These are phyloP conservation scores for Lethenteron reissneri DNA, from an alignment of 2,113 vertebrate genomes.

Conservation along the genomic window DNA sequence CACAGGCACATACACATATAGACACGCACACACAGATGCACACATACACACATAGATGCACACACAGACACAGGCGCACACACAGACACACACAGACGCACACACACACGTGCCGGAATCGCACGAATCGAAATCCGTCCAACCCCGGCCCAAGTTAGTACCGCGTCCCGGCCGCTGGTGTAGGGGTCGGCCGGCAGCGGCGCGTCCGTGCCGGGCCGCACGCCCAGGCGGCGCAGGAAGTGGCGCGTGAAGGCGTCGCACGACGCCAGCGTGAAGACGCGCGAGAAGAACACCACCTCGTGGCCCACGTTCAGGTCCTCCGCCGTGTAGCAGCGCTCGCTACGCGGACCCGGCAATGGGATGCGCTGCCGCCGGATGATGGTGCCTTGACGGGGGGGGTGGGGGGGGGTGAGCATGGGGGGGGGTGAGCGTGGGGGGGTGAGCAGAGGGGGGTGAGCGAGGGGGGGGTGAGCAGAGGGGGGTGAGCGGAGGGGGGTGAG, in stretches of 20 bases:
- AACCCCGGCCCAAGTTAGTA: conserved; percentile 13
- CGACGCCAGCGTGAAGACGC: conserved; percentile 38
- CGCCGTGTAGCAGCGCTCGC: conserved; percentile 51
- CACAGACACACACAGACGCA: too few relatives aligned
- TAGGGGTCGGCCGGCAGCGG: conserved; percentile 41
- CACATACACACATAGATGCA: too few relatives aligned
- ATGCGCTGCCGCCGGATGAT: conserved; percentile 47
- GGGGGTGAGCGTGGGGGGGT: not conserved
- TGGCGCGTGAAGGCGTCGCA: conserved; percentile 56
- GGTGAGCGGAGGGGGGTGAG: not conserved
- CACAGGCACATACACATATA: too few relatives aligned
- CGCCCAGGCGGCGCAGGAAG: conserved; percentile 49
- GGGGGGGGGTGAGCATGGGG: not conserved
- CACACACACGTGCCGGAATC: not conserved
- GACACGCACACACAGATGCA: too few relatives aligned
- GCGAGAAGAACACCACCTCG: conserved; percentile 41
- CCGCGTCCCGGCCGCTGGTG: conserved; percentile 27
- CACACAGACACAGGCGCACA: too few relatives aligned
- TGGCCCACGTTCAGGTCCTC: conserved; percentile 53
- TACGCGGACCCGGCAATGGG: conserved; percentile 42
- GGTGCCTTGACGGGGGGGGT: conserved; percentile 27
- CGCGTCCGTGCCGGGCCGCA: conserved; percentile 26
- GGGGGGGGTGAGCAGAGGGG: not conserved
- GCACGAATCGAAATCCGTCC: conserved; percentile 8
- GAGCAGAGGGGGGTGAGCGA: not conserved